phyloP scores from a whole-genome alignment of 2,888 invertebrate genomes.

The Standfussiana lucernea region DNA sequence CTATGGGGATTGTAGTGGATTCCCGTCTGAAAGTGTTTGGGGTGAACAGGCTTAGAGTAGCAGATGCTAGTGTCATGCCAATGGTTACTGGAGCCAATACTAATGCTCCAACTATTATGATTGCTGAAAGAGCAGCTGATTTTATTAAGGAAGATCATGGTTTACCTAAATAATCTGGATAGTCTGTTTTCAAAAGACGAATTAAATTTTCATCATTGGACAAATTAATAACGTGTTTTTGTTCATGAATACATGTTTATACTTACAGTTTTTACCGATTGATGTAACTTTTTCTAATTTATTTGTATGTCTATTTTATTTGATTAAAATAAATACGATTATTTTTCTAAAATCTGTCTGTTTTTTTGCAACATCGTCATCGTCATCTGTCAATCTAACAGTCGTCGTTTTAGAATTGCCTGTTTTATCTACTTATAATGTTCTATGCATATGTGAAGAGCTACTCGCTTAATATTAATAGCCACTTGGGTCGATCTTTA shows the following conservation, averaged over 20 bases:
- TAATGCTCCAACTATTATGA: conserved; percentile 2
- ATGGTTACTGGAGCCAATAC: background rate
- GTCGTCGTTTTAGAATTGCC: background rate
- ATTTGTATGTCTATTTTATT: too few relatives aligned
- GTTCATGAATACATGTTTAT: background rate
- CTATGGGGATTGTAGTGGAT: conserved; percentile 94
- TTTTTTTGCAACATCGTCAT: background rate
- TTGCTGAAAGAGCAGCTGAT: conserved; percentile 1
- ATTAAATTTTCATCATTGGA: background rate
- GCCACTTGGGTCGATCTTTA: background rate
- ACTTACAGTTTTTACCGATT: background rate
- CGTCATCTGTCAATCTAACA: background rate
- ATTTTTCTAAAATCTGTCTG: background rate
- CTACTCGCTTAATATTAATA: background rate
- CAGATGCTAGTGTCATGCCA: conserved; percentile 8
- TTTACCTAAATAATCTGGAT: background rate
- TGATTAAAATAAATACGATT: background rate
- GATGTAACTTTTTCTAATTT: too few relatives aligned
- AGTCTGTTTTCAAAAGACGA: background rate
- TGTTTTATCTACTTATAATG: background rate
- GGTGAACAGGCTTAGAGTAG: background rate
- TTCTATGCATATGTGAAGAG: too few relatives aligned
- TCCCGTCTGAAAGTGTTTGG: conserved; percentile 82
- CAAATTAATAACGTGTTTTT: background rate
- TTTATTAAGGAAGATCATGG: conserved; percentile 4